Evolutionary conservation across 2,113 vertebrate genomes (phyloP), one percentile per base, ranked within the genome.

Genomic region (Limnothrissa miodon): DNA sequence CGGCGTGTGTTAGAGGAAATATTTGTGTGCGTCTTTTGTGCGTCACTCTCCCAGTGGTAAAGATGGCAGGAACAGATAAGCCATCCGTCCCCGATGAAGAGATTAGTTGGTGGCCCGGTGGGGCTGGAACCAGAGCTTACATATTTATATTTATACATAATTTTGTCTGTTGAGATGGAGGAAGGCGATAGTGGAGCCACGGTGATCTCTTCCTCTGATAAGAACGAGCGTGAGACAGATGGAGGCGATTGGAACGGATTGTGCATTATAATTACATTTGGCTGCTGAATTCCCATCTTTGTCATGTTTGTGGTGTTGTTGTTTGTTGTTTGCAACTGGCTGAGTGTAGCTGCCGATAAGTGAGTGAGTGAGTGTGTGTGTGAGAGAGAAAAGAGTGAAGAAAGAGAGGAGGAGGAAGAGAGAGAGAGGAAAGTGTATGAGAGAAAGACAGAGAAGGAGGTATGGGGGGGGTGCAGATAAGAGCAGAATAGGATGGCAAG

Each of bases 161-260:
- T 93, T 94, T 92, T 94, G 94, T 91, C 92, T 83, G 94, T 94
- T 95, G 92, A 94, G 94, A 95, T 94, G 87, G 89, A 36, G 66
- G 66, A 74, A 74, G 66, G 66, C 4, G 66, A 74, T 74, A 39
- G 66, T 36, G 33, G 29, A 74, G 66, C 33, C 66, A 74, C 10
- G 19, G 66, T 13, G 66, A 74, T 74, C 66, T 74, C 66, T 36
- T 74, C 85, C 82, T 80, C 82, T 87, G 92, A 93, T 92, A 92
- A 56, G 45, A 1, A 4, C 83, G 8, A 39, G 87, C 66, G 82
- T 79, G 86, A 90, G 89, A 87, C 81, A 86, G 93, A 92, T 89
- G 87, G 89, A 87, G 87, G 85, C 48, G 87, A 87, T 84, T 66
- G 78, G 78, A 88, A 90, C 81, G 90, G 89, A 90, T 91, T 92